Percentiles rank a stretch among this genome's conserved stretches.
Conservation (phyloP, 2,888 invertebrate species). For the Ophonus ardosiacus region DNA sequence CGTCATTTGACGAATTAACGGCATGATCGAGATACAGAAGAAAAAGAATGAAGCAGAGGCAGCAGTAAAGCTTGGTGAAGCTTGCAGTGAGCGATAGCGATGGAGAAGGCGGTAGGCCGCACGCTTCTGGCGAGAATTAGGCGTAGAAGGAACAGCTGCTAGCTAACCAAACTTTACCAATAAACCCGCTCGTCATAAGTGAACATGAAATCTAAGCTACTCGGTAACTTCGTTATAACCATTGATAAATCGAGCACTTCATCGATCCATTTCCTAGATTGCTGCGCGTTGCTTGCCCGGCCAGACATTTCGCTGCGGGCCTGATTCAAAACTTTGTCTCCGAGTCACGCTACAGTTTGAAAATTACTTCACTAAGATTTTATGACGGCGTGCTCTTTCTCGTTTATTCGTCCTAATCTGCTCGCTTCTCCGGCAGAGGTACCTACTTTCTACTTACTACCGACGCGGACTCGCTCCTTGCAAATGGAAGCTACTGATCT, state of each 20-base stretch:
- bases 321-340: slow-evolving; percentile 60
- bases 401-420: slow-evolving; percentile 48
- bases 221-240: slow-evolving; percentile 62
- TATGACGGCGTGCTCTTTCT: slow-evolving; percentile 40
- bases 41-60: not conserved
- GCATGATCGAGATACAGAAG: slow-evolving; percentile 46
- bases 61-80: not conserved
- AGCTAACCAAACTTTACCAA: slow-evolving; percentile 67
- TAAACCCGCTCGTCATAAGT: slow-evolving; percentile 68
- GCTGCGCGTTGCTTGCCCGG: slow-evolving; percentile 15
- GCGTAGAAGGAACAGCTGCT: slow-evolving; percentile 54
- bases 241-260: slow-evolving; percentile 59
- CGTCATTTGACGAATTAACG: slow-evolving; percentile 56
- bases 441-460: slow-evolving; percentile 12
- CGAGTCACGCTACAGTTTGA: slow-evolving; percentile 47
- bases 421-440: not conserved
- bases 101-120: slow-evolving; percentile 7
- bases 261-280: slow-evolving; percentile 61
- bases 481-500: not conserved
- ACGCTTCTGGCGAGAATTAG: slow-evolving; percentile 57
- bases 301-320: slow-evolving; percentile 52
- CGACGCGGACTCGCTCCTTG: not conserved
- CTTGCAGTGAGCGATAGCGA: not conserved
- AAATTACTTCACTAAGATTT: slow-evolving; percentile 61
- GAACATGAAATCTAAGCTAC: slow-evolving; percentile 66